A percentile compares a stretch with the other conserved stretches of the same genome.
Conservation (phyloP, 2,888 invertebrate species). For the Scaeva pyrastri region DNA sequence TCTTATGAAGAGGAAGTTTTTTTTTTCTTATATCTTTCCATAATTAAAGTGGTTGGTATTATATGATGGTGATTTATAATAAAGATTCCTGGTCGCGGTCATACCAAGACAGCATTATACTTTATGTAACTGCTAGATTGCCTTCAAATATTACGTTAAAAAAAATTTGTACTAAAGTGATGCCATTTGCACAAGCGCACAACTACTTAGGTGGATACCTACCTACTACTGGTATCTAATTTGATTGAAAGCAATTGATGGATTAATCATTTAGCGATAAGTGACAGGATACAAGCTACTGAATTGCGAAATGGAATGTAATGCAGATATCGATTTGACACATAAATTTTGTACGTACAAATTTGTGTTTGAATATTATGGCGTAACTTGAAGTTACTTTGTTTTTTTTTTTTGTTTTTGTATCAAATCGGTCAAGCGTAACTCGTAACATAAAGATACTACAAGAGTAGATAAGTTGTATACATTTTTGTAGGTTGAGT, state of each 20-base stretch:
- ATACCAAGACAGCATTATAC: background rate
- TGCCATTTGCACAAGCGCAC: slow-evolving; percentile 19
- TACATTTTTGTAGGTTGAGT: no score
- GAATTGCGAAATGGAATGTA: slow-evolving; percentile 16
- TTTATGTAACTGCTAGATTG: slow-evolving; percentile 19
- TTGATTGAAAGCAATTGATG: slow-evolving; percentile 21
- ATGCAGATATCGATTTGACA: background rate
- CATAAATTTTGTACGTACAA: background rate
- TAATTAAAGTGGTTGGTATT: slow-evolving; percentile 1
- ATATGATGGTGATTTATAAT: background rate
- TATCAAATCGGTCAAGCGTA: no score
- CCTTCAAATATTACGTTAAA: slow-evolving; percentile 3
- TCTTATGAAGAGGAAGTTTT: slow-evolving; percentile 20
- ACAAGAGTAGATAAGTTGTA: no score
- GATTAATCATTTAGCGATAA: slow-evolving; percentile 15
- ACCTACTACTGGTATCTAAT: no score
- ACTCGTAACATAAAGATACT: no score
- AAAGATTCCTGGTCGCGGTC: background rate
- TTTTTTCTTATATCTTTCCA: background rate
- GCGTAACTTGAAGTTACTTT: background rate
- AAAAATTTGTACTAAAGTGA: slow-evolving; percentile 9
- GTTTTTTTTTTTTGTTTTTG: background rate
- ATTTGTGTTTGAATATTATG: background rate
- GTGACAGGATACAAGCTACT: slow-evolving; percentile 33
- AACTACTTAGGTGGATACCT: background rate